Evolutionary conservation across 2,113 vertebrate genomes (phyloP), one percentile per base, ranked within the genome.

Genomic region (Hemichromis elongatus): DNA sequence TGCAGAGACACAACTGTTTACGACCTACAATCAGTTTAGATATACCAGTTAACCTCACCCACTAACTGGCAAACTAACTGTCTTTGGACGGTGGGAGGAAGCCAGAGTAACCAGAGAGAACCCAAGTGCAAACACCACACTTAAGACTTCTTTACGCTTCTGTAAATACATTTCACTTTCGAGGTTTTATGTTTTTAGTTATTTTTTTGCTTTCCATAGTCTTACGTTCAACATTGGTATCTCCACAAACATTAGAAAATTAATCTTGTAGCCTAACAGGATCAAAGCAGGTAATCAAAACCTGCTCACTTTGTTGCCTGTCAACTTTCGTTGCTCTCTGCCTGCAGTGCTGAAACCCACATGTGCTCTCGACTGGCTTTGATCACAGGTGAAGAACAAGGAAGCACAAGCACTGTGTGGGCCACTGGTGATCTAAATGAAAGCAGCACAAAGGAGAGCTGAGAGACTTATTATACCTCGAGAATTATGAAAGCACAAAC

Each of bases 361-460:
- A n/a, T n/a, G 73, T 79, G 83, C 28, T 84, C 81, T 73, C 21
- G 9, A 2, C 6, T 7, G 19, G 78, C 90, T 92, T 94, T 90
- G 86, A 94, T 93, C 79, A 73, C 42, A 88, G 78, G 83, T 57
- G 84, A 85, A 83, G 42, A 85, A 79, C 9, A 55, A 84, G 61
- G 42, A 78, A 82, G 63, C 73, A 73, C 18, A 10, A 70, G 70
- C 73, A 40, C 45, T 45, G 84, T 80, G 90, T 92, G 90, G 88
- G 90, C 88, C 77, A 54, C 50, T 26, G 30, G 28, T 61, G 16
- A 53, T 86, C 45, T 47, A 53, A 84, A 83, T 80, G 73, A 84
- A 82, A 73, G 80, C 21, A 45, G 28, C 77, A 55, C 55, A 52
- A 52, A 77, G 28, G 56, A 80, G 88, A 63, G 79, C 79, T 13